These are phyloP conservation scores for Coregonus clupeaformis DNA, from an alignment of 2,113 vertebrate genomes.

Conservation along the genomic window DNA sequence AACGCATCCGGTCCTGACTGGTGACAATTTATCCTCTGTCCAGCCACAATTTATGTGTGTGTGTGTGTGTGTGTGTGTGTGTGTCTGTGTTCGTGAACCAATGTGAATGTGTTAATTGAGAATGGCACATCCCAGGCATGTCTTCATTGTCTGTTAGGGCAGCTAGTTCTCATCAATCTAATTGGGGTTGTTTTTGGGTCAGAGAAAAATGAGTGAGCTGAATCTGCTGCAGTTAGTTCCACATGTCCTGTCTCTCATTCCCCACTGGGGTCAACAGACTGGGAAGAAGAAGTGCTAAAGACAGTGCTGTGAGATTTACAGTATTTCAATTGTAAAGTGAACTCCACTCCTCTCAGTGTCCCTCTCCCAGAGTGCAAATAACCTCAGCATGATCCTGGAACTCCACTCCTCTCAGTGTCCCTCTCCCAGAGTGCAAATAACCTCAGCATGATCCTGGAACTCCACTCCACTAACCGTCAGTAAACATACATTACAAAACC, in stretches of 20 bases:
- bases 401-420: no score
- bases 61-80: neutral
- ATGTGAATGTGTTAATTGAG: constrained; percentile 9
- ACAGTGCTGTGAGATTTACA: no score
- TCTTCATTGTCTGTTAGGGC: constrained; percentile 14
- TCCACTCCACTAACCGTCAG: neutral
- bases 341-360: no score
- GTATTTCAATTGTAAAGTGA: no score
- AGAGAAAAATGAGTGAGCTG: neutral
- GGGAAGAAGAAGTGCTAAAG: neutral
- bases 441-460: no score
- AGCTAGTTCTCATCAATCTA: constrained; percentile 18
- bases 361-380: no score
- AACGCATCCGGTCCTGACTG: constrained; percentile 12
- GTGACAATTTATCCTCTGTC: constrained; percentile 1
- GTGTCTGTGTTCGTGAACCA: neutral
- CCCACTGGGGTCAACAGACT: no score
- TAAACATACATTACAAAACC: neutral
- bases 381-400: no score
- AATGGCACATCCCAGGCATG: constrained; percentile 15
- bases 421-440: no score
- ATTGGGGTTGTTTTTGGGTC: constrained; percentile 17
- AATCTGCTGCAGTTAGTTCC: neutral
- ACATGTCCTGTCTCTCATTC: neutral
- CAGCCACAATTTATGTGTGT: neutral